These are phyloP conservation scores for Nyctalus aviator DNA, from an alignment of 2,797 vertebrate genomes.

Conservation along the genomic window DNA sequence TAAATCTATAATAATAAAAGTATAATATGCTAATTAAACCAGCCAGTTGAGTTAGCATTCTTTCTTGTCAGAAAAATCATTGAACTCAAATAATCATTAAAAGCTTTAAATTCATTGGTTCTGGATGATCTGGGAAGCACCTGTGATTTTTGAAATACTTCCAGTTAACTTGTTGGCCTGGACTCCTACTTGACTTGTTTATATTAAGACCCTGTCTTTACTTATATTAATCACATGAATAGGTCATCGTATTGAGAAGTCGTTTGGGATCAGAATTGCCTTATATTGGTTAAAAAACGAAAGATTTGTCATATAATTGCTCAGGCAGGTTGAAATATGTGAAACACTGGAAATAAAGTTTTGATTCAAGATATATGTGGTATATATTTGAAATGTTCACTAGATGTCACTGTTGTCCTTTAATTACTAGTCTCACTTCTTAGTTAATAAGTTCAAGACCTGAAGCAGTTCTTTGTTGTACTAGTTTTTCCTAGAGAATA, in stretches of 20 bases:
- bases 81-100: constrained; percentile 18
- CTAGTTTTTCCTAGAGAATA: constrained; percentile 31
- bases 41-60: background rate
- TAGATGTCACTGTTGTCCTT: constrained; percentile 87
- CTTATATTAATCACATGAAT: constrained; percentile 34
- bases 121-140: background rate
- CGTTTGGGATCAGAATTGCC: background rate
- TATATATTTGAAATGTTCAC: constrained; percentile 78
- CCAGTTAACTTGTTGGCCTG: background rate
- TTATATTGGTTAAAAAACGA: constrained; percentile 47
- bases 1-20: too few species aligned
- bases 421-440: constrained; percentile 41
- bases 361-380: background rate
- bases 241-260: background rate
- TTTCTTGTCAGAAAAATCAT: constrained; percentile 38
- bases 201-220: background rate
- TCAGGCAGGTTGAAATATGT: background rate
- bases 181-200: constrained; percentile 34
- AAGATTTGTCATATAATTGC: constrained; percentile 6
- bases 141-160: constrained; percentile 18
- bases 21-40: too few species aligned
- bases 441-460: background rate
- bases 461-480: background rate
- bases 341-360: background rate
- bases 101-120: background rate